Base-by-base conservation (phyloP, 2,797 vertebrate genomes). In the Acipenser oxyrinchus region DNA sequence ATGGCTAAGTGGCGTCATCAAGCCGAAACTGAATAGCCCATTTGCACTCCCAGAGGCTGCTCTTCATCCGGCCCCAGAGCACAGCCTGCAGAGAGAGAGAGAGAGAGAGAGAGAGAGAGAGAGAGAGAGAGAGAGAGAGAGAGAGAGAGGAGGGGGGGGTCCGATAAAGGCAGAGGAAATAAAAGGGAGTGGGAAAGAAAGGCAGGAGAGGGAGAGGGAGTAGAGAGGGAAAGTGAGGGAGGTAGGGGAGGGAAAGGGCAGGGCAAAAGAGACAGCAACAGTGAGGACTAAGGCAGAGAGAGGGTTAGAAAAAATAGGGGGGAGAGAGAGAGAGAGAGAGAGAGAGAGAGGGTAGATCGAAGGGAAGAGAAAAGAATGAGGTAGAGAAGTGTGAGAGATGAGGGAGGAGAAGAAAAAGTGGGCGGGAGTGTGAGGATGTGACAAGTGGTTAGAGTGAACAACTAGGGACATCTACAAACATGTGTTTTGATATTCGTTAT, bases 1-100 rank as follows among this genome's bases (percentile, higher is more conserved):
- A 79, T 87, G 77, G 81, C 87, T 82, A 81, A 89, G 89, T 92
- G 90, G 91, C 91, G 91, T 92, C 91, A 91, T 92, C 83, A 83
- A 75, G 83, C 83, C 83, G 89, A 88, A 91, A 93, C 83, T 77
- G 85, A 88, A 88, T 86, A 87, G 86, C 85, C 86, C 86, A 90
- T 87, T 89, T 88, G 81, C 81, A 72, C 81, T 84, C 86, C 86
- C 84, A 76, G 71, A 86, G 88, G 83, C 86, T 86, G 83, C 85
- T 76, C 82, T 79, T 83, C 82, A 87, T 87, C 87, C 88, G 87
- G 90, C 88, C 87, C 82, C 86, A 79, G 78, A 84, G 79, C 82
- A 81, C 80, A 82, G 84, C 80, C 79, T 72, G 78, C 77, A 78
- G 75, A 78, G 73, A 68, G 77, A 61, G 67, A 63, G 67, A 69